Percentiles rank a stretch among this genome's conserved stretches.
phyloP scores from a whole-genome alignment of 37 sponge, comb jelly and placozoan species.

The Spongia lamella region DNA sequence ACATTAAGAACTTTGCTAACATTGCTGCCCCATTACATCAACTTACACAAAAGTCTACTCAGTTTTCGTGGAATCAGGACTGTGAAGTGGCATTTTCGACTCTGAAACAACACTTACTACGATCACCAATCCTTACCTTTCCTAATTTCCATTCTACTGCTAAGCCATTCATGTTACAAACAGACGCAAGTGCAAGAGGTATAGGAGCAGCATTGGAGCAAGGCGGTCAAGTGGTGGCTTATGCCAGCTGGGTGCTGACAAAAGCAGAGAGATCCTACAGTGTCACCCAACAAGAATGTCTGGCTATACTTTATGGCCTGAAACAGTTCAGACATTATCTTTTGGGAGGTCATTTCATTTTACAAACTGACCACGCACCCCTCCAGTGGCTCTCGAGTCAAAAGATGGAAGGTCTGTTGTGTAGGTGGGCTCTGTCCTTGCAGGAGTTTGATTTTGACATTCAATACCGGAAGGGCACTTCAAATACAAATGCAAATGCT shows the following conservation, averaged over 20 bases:
- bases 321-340: constrained; percentile 1
- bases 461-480: constrained; percentile 2
- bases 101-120: constrained; percentile 1
- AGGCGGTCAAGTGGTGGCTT: not conserved
- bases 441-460: constrained; percentile 6
- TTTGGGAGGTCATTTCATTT: not conserved
- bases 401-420: not conserved
- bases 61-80: constrained; percentile 3
- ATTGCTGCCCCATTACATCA: constrained; percentile 29
- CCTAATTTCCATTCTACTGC: constrained; percentile 3
- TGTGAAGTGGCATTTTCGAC: not conserved
- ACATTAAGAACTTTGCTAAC: not conserved
- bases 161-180: not conserved
- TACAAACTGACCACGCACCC: not conserved
- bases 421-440: constrained; percentile 2
- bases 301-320: not conserved
- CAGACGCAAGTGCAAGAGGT: not conserved
- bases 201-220: not conserved
- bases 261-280: not conserved
- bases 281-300: not conserved
- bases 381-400: no score
- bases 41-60: constrained; percentile 13
- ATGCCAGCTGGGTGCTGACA: not conserved
- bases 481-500: constrained; percentile 11
- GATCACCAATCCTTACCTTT: constrained; percentile 6